Evolutionary conservation across 2,797 vertebrate genomes (phyloP).

Genomic region (Sarcoramphus papa): DNA sequence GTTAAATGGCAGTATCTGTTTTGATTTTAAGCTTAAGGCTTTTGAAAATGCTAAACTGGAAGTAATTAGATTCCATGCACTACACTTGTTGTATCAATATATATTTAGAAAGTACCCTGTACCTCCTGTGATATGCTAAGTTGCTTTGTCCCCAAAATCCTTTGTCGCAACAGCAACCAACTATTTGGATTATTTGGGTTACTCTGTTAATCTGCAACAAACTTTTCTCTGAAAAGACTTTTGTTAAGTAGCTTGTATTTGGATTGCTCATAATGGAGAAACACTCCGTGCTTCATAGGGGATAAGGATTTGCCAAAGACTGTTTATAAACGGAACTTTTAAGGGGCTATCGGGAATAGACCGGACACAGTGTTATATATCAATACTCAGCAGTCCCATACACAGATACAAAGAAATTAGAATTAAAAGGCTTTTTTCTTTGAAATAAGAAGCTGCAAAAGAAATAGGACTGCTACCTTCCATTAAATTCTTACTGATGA

Average conservation of each 20-base stretch:
- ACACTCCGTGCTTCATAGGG: background rate
- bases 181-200: background rate
- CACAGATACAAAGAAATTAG: background rate
- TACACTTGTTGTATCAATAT: background rate
- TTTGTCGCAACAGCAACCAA: background rate
- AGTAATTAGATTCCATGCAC: background rate
- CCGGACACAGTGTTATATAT: background rate
- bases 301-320: background rate
- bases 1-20: background rate
- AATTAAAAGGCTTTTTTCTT: background rate
- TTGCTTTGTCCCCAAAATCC: background rate
- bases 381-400: background rate
- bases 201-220: background rate
- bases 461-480: background rate
- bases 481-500: background rate
- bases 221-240: background rate
- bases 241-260: background rate
- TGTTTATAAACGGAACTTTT: background rate
- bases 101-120: background rate
- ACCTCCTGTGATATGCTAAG: background rate
- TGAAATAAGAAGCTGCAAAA: background rate
- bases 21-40: background rate
- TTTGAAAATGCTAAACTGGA: background rate
- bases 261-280: background rate
- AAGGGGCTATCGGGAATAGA: background rate